Base-by-base conservation (phyloP, 2,888 invertebrate genomes). In the Onchidella celtica region DNA sequence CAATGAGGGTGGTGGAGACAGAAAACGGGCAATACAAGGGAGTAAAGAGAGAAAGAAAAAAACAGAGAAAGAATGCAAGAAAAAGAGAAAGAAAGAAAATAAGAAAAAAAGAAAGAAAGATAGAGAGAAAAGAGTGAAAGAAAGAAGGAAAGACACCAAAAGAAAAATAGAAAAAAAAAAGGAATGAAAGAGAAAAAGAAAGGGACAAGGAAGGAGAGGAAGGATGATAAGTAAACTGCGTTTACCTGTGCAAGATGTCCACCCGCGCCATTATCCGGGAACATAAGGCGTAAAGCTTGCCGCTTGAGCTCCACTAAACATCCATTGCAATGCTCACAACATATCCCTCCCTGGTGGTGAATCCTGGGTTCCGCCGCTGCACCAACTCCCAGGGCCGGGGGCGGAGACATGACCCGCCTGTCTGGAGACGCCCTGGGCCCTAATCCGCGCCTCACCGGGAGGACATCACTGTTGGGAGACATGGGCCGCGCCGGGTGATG, bases 291-390 rank as follows among this genome's bases (percentile, higher is more conserved):
- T 55, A 91, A 84, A 24, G 90, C 90, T 75, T 90, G 91, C 11
- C 90, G 86, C 79, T 91, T 90, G 34, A 91, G 85, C 66, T 90
- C 89, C 70, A 90, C 83, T 47, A 91, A 86, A 82, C 90, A 89
- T 70, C 87, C 88, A 83, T 89, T 90, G 83, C 91, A 91, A 40
- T 89, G 89, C 81, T 91, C 89, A 85, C 91, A 91, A 81, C 87
- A 86, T 55, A 89, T 87, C 40, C 91, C 89, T 57, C 87, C 86
- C 70, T 85, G 87, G 29, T 78, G 72, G 47, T 78, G 68, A 1
- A 73, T 72, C 47, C 70, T 29, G 11, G 79, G 74, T 40, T 79
- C 83, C 3, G 72, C 66, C 4, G 77, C 81, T 24, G 68, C n/a
- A 3, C 79, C 70, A n/a, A 75, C 40, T 63, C 81, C 82, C 32